Evolutionary conservation across 2,113 vertebrate genomes (phyloP).

Genomic region (Halcyon senegalensis): DNA sequence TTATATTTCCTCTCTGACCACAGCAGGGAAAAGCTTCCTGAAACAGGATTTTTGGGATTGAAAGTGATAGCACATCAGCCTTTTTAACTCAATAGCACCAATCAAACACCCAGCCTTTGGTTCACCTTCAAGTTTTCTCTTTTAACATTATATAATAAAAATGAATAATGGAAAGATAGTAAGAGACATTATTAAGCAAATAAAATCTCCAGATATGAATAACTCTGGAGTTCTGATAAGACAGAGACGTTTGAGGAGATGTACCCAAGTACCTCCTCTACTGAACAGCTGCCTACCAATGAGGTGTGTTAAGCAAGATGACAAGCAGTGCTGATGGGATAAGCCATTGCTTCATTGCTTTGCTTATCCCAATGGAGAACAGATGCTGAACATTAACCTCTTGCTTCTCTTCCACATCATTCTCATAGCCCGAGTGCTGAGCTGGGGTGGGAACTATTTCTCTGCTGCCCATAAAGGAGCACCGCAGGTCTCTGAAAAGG

Average conservation of each 20-base stretch:
- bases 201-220: neutral
- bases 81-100: conserved; percentile 8
- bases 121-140: conserved; percentile 23
- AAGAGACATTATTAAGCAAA: neutral
- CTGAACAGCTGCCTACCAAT: neutral
- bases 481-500: conserved; percentile 60
- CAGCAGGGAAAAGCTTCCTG: neutral
- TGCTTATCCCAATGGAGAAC: neutral
- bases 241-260: neutral
- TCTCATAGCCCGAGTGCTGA: neutral
- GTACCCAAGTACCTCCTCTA: neutral
- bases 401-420: conserved; percentile 14
- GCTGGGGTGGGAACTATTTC: neutral
- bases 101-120: conserved; percentile 26
- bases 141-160: conserved; percentile 32
- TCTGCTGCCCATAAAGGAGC: neutral
- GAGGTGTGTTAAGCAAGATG: neutral
- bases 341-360: neutral
- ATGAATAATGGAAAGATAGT: neutral
- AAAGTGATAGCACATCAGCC: conserved; percentile 29
- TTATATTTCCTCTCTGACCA: neutral
- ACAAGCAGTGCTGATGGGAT: neutral
- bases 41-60: conserved; percentile 16
- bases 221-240: neutral
- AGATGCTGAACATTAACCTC: conserved; percentile 26